phyloP scores from a whole-genome alignment of 2,797 vertebrate species.

The Ara ararauna region DNA sequence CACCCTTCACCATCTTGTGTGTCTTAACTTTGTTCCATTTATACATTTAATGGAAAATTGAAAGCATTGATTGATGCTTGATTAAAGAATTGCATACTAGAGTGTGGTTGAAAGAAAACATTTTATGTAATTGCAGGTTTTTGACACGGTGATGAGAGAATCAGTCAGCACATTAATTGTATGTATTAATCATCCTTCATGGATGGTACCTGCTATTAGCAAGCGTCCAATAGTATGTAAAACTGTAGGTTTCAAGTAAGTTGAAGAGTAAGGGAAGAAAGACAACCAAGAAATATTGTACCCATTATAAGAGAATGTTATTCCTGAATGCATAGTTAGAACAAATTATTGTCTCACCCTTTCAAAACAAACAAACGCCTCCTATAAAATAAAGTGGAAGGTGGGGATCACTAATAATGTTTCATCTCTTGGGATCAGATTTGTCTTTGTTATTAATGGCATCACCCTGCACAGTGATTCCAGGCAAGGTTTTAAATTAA shows the following conservation, averaged over 20 bases:
- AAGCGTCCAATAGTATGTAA: neutral
- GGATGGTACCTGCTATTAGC: neutral
- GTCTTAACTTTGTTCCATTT: neutral
- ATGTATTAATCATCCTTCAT: neutral
- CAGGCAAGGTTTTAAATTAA: constrained; percentile 6
- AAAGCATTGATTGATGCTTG: neutral
- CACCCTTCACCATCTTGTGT: neutral
- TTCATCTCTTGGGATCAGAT: neutral
- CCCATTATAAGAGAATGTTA: neutral
- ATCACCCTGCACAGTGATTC: neutral
- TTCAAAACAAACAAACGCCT: neutral
- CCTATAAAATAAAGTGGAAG: neutral
- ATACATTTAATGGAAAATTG: neutral
- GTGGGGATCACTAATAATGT: neutral
- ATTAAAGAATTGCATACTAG: neutral
- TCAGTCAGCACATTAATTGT: neutral
- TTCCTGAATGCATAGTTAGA: neutral
- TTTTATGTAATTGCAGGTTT: neutral
- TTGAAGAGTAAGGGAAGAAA: neutral
- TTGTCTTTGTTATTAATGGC: neutral
- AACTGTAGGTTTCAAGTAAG: neutral
- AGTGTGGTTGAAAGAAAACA: neutral
- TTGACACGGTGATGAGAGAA: neutral
- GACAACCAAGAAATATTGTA: neutral
- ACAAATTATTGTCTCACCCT: neutral